Base-by-base conservation (phyloP, 2,113 vertebrate genomes). In the Orcinus orca region DNA sequence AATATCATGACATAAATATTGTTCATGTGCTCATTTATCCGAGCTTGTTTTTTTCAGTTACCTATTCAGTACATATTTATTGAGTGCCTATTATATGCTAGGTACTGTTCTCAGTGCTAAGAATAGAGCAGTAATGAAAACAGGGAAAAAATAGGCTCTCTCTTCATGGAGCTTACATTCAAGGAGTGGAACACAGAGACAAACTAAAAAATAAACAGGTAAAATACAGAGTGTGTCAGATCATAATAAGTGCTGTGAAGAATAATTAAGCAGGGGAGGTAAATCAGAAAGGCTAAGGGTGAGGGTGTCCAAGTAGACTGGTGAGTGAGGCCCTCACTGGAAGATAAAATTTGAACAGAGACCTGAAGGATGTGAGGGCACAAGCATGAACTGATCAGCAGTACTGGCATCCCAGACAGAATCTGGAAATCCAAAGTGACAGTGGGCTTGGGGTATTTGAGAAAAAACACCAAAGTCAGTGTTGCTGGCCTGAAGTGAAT, bases 301-400 rank as follows among this genome's bases (percentile, higher is more conserved):
- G 31, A 58, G 58, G 14, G 8, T 38, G 18, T 8, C 81, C 80
- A 74, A 68, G 91, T 17, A 38, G n/a, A 68, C 38, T 5, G 3
- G 13, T 73, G 15, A 31, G 18, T 47, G 71, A 76, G 12, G 9
- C 33, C 15, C 53, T 41, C 41, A 2, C 18, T 31, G 53, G 71
- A 53, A 47, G 31, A 12, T 80, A 53, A 44, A 18, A 11, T 63
- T 85, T 89, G 79, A 83, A 5, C n/a, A 92, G 44, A 91, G 68
- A 79, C 20, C n/a, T 73, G 26, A 36, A 68, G 44, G 20, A 31
- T 4, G 0, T 31, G 29, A 76, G 5, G 11, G 29, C 12, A 23
- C 3, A 17, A 68, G 11, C 3, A 1, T 1, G 3, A n/a, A 41
- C 3, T 33, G 12, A 18, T 33, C 26, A 65, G 7, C 5, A 2